phyloP scores from a whole-genome alignment of 2,888 invertebrate genomes.

The Argynnis bischoffii region DNA sequence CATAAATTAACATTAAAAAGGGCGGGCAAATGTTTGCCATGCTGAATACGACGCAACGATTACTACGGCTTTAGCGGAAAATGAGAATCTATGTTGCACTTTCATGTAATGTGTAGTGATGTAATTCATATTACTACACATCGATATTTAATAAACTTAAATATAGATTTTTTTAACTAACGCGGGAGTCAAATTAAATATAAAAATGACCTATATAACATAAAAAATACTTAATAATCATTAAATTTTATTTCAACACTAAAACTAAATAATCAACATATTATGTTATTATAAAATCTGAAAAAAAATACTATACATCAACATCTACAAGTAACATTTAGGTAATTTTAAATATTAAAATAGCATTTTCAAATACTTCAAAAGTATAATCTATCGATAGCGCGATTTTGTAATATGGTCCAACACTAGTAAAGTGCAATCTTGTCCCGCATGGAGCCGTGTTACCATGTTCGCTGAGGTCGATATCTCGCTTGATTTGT shows the following conservation, averaged over 20 bases:
- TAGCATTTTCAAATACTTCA: background rate
- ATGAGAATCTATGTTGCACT: slow-evolving; percentile 39
- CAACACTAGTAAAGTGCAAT: slow-evolving; percentile 44
- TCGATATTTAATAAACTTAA: slow-evolving; percentile 31
- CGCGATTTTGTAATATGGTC: background rate
- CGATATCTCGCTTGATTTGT: slow-evolving; percentile 60
- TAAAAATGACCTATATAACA: too few relatives aligned
- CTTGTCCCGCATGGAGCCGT: slow-evolving; percentile 41
- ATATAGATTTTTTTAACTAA: background rate
- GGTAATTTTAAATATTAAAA: background rate
- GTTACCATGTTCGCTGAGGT: slow-evolving; percentile 44
- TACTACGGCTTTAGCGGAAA: slow-evolving; percentile 36
- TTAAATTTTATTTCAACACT: too few relatives aligned
- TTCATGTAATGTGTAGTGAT: slow-evolving; percentile 15
- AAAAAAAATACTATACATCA: too few relatives aligned
- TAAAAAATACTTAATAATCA: too few relatives aligned
- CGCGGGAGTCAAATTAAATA: too few relatives aligned
- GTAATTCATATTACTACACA: background rate
- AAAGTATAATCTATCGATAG: background rate
- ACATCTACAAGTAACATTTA: too few relatives aligned
- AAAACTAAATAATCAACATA: too few relatives aligned
- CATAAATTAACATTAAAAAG: slow-evolving; percentile 37
- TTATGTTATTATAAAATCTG: too few relatives aligned
- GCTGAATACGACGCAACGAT: slow-evolving; percentile 33
- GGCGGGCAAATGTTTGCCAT: slow-evolving; percentile 29